Base-by-base conservation (phyloP, 2,888 invertebrate genomes). In the Branchellion lobata region DNA sequence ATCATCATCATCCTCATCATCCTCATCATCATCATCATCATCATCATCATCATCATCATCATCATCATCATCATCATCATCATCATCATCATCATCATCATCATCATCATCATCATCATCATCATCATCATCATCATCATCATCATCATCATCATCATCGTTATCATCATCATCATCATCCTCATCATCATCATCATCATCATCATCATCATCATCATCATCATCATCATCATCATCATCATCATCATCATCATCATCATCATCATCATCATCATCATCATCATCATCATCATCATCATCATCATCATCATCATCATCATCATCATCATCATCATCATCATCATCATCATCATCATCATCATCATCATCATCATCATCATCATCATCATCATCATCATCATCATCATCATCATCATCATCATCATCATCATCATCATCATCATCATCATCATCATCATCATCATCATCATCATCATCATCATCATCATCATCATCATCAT, bases 221-320 rank as follows among this genome's bases (percentile, higher is more conserved):
- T 1, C 33, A 68, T 77, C 47, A 79, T 79, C 76, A 76, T 80
- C 65, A 75, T 36, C 47, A 61, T 27, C 47, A 40, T 36, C 36
- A 34, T 73, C 36, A 73, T 73, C 31, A 77, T 57, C 57, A 24
- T 40, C 29, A 51, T 53, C 51, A 77, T 57, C 33, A 51, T 24
- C 31, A 51, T 2, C 27, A 29, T 1, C 51, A n/a, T n/a, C 51
- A 51, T 1, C 47, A 34, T 53, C 27, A 29, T 75, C 57, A 18
- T 21, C 61, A 77, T 72, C 79, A 72, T 72, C 65, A 79, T 72
- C 72, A 72, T 79, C 72, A 79, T 72, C 51, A 53, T 51, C 53
- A 79, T 79, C 2, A 79, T 75, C 74, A 51, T 74, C 74, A 74
- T 74, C 74, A 74, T 74, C 74, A 40, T 74, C 74, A 74, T 74